Base-by-base conservation (phyloP, 2,113 vertebrate genomes). In the Saimiri boliviensis region DNA sequence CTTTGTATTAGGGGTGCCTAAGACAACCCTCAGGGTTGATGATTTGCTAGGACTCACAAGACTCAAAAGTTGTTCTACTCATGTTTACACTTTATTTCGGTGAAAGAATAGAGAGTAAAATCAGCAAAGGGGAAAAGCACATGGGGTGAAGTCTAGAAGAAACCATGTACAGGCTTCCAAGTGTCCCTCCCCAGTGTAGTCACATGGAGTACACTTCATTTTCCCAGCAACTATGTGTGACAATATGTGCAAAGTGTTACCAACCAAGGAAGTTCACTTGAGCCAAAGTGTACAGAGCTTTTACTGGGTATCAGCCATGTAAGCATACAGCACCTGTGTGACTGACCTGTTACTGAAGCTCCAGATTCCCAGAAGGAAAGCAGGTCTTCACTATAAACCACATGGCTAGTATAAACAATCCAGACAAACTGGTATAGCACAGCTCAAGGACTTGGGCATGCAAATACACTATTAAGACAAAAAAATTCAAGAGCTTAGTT, bases 51-150 rank as follows among this genome's bases (percentile, higher is more conserved):
- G 49, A 90, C 11, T 95, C 94, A 93, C 35, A 86, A 52, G 66
- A 86, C 68, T 86, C 96, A 90, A 66, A 81, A 88, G n/a, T 52
- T 85, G n/a, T 70, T 96, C 47, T 60, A 66, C 32, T 80, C 63
- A 80, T 5, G 30, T 14, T 56, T 86, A 81, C 30, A 95, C 83
- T 93, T 96, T 96, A 97, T 77, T 93, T 95, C 1, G 87, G 35
- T 90, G 68, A 63, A 90, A 88, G 6, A 13, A 94, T 4, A 92
- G 6, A 86, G 19, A 96, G 45, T 79, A 54, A 66, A 92, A 95
- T 25, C 27, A 81, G 37, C 45, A 92, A 95, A 93, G 1, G 8
- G 23, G 30, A 56, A 94, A 79, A 89, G 40, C 2, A 3, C 40
- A 85, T 1, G 6, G 10, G 21, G 8, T 73, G 2, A 96, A 32